Evolutionary conservation across 2,888 invertebrate species (phyloP).

Genomic region (Lampropteryx suffumata): DNA sequence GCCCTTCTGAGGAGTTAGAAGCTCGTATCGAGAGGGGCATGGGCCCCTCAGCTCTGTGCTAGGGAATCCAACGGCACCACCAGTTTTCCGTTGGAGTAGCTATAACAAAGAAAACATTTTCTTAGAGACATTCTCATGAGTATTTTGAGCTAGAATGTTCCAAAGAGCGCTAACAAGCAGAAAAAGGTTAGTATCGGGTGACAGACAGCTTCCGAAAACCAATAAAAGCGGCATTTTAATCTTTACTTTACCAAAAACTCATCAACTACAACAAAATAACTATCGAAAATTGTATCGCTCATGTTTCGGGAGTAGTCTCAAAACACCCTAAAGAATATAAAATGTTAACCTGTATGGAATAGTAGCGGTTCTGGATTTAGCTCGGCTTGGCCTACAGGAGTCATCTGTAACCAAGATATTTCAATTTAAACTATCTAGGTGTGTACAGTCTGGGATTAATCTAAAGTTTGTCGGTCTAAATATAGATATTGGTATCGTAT

Average conservation of each 20-base stretch:
- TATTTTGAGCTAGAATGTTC: not conserved
- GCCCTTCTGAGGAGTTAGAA: slow-evolving; percentile 71
- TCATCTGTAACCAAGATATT: slow-evolving; percentile 77
- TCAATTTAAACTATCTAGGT: slow-evolving; percentile 31
- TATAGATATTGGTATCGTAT: slow-evolving; percentile 57
- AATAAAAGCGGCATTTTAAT: too few species aligned
- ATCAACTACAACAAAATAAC: too few species aligned
- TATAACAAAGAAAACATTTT: slow-evolving; percentile 64
- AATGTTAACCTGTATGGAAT: slow-evolving; percentile 79
- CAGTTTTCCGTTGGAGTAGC: slow-evolving; percentile 83
- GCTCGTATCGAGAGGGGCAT: slow-evolving; percentile 64
- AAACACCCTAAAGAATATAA: slow-evolving; percentile 27
- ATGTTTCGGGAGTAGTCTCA: slow-evolving; percentile 14
- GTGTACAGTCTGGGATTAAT: slow-evolving; percentile 54
- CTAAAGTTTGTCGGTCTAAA: slow-evolving; percentile 58
- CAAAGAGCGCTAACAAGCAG: slow-evolving; percentile 13
- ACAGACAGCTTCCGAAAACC: slow-evolving; percentile 6
- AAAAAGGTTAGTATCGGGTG: slow-evolving; percentile 9
- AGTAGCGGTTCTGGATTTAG: slow-evolving; percentile 80
- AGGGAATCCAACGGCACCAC: slow-evolving; percentile 84
- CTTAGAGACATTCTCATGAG: slow-evolving; percentile 7
- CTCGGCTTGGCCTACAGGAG: slow-evolving; percentile 81
- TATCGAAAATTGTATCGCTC: not conserved
- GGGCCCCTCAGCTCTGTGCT: slow-evolving; percentile 78
- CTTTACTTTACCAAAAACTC: too few species aligned